Conservation (phyloP, 2,113 vertebrate genomes). For the Pachypanchax playfairii region DNA sequence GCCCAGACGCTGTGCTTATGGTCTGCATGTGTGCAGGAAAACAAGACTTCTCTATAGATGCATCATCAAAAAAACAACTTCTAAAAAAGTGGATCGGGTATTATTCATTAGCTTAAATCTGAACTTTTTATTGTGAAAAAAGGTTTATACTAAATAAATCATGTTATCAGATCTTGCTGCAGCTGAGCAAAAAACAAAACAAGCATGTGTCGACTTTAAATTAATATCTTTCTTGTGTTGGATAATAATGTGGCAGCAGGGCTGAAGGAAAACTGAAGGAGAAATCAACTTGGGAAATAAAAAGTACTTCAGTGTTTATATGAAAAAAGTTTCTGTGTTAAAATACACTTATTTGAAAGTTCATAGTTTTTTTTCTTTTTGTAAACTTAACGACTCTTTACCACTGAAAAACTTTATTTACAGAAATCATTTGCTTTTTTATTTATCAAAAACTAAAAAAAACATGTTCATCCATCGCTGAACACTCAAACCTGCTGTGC, state of each 20-base stretch:
- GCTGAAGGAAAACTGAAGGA: neutral
- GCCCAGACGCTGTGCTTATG: slow-evolving; percentile 6
- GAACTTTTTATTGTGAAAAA: neutral
- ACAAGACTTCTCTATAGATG: neutral
- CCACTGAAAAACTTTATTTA: too few relatives aligned
- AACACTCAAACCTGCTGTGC: too few relatives aligned
- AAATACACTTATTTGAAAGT: too few relatives aligned
- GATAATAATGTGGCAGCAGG: neutral
- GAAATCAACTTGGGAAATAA: neutral
- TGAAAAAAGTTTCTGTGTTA: too few relatives aligned
- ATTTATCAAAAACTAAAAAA: too few relatives aligned
- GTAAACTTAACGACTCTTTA: too few relatives aligned
- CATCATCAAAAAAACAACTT: neutral
- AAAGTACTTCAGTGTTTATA: too few relatives aligned
- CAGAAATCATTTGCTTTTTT: too few relatives aligned
- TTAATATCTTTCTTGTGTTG: neutral
- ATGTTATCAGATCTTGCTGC: neutral
- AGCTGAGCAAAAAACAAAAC: neutral
- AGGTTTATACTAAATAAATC: neutral
- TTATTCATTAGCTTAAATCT: slow-evolving; percentile 1
- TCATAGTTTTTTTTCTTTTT: too few relatives aligned
- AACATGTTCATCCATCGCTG: too few relatives aligned
- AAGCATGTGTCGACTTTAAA: neutral
- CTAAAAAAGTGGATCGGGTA: neutral
- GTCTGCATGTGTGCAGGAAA: slow-evolving; percentile 25